These are phyloP conservation scores for Trissonchulus sp. DNA, from an alignment of 2,888 invertebrate species.

Conservation along the genomic window DNA sequence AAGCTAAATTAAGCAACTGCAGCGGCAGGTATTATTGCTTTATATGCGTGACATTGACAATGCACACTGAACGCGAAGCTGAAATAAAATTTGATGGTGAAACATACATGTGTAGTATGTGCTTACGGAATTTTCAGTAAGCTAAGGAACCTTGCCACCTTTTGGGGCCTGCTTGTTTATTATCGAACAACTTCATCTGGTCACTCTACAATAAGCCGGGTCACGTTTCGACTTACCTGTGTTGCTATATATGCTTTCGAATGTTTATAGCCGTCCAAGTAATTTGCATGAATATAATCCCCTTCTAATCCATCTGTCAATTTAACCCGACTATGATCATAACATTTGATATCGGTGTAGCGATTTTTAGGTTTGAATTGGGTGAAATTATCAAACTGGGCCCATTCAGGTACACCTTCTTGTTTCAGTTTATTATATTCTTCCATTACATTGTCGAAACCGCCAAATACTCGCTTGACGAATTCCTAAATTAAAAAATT, in stretches of 20 bases:
- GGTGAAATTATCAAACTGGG: constrained; percentile 22
- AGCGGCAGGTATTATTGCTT: too few relatives aligned
- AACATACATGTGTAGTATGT: too few relatives aligned
- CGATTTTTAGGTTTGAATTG: constrained; percentile 25
- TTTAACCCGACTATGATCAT: constrained; percentile 31
- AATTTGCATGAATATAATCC: constrained; percentile 35
- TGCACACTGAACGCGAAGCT: too few relatives aligned
- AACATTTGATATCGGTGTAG: constrained; percentile 32
- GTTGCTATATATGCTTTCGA: constrained; percentile 28
- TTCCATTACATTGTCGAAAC: constrained; percentile 16
- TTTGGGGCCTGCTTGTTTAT: too few relatives aligned
- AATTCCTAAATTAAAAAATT: constrained; percentile 15
- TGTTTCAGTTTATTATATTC: constrained; percentile 21
- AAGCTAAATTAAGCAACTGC: too few relatives aligned
- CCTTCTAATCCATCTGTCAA: background rate
- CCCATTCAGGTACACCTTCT: background rate
- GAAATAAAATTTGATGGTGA: too few relatives aligned
- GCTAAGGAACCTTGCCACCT: too few relatives aligned
- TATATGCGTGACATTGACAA: too few relatives aligned
- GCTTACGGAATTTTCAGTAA: too few relatives aligned
- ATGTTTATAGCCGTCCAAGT: constrained; percentile 28
- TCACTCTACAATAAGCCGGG: too few relatives aligned
- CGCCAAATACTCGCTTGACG: constrained; percentile 13
- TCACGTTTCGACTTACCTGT: too few relatives aligned
- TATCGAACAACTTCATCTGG: too few relatives aligned